Base-by-base conservation (phyloP, 2,888 invertebrate species). In the Drosophila kambysellisi region DNA sequence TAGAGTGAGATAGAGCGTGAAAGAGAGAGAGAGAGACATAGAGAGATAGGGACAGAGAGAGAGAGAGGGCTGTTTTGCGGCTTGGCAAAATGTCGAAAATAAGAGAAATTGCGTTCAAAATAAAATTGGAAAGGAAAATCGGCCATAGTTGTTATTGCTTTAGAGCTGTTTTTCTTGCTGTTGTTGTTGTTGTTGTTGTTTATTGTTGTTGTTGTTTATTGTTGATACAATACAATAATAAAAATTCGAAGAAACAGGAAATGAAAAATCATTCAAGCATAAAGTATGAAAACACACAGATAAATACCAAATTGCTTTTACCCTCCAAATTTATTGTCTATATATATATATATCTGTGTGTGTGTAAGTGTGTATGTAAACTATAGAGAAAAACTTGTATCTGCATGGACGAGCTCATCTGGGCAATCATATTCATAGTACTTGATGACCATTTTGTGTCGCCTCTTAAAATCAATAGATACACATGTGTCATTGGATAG, bases 261-360 rank as follows among this genome's bases (percentile, higher is more conserved):
- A 88, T 88, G 83, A 79, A 83, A 83, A 88, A 83, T 85, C 88
- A 83, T 74, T 85, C 81, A 83, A 85, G 83, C 88, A 85, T 81
- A 85, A 85, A 85, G 77, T 88, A 81, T 83, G 83, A 85, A 85
- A 88, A 85, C 68, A 85, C 73, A 88, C 76, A 88, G 79, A 85
- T 83, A 85, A 85, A 85, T 85, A 71, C 83, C 58, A 79, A 85
- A 85, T 88, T 70, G 72, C 75, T 81, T 72, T 76, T 79, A 53
- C 62, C 74, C 69, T 72, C 53, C 59, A 79, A 79, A 78, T 79
- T 75, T 78, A 66, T 68, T 72, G 67, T 65, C 29, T 53, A 32
- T 29, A 39, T 30, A n/a, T 43, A 32, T 32, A 9, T 25, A 25
- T 32, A 7, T 52, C 5, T 37, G 6, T 29, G 35, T 67, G 1